Conservation (phyloP, 1,140 invertebrate genomes). For the Habropoda laboriosa region DNA sequence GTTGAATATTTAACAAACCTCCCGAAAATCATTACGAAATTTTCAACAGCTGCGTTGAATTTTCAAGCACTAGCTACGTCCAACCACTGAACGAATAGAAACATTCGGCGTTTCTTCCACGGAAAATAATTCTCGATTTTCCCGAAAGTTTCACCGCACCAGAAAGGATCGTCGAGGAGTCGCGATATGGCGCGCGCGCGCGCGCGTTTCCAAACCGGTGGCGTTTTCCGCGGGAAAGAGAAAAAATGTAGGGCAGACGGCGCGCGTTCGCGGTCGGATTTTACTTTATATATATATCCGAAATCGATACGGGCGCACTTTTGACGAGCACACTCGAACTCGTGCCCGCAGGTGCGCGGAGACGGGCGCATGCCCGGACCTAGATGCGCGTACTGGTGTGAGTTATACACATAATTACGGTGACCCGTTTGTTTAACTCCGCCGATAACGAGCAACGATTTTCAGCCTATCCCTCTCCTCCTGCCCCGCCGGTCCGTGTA, state of each 20-base stretch:
- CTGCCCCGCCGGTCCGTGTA: not conserved
- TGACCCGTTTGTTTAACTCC: conserved; percentile 54
- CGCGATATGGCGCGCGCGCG: no score
- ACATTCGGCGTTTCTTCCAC: no score
- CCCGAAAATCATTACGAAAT: no score
- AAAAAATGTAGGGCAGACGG: conserved; percentile 38
- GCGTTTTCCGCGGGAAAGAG: conserved; percentile 2
- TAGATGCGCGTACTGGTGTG: conserved; percentile 39
- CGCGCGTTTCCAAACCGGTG: not conserved
- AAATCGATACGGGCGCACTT: conserved; percentile 50
- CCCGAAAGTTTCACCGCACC: no score
- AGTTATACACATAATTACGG: conserved; percentile 55
- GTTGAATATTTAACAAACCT: no score
- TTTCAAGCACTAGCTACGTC: no score
- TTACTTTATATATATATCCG: conserved; percentile 42
- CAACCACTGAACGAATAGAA: no score
- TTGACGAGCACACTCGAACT: conserved; percentile 51
- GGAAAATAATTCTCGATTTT: no score
- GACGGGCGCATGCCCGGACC: conserved; percentile 31
- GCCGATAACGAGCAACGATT: conserved; percentile 53
- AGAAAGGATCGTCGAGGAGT: no score
- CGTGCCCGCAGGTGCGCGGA: conserved; percentile 28
- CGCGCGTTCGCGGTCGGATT: conserved; percentile 32
- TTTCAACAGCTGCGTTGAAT: no score
- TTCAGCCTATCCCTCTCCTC: not conserved